Conservation (phyloP, 2,797 vertebrate genomes). For the Euphonia xanthogaster region DNA sequence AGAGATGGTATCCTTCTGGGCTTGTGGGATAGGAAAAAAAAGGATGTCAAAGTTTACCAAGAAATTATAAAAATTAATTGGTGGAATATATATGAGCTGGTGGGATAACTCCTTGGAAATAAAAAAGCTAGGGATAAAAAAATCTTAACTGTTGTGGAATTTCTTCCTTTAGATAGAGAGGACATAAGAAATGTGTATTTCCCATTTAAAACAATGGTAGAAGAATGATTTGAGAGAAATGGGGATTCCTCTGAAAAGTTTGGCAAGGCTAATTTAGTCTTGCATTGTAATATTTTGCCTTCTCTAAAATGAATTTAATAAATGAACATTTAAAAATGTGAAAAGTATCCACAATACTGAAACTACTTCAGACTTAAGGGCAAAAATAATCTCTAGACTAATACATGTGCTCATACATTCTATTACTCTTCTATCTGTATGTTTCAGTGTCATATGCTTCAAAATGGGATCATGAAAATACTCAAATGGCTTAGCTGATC, state of each 20-base stretch:
- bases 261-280: neutral
- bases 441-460: neutral
- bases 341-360: neutral
- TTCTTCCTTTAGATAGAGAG: neutral
- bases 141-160: neutral
- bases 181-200: neutral
- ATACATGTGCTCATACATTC: neutral
- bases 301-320: neutral
- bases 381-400: neutral
- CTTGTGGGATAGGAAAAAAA: neutral
- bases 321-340: neutral
- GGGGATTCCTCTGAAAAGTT: neutral
- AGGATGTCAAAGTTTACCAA: neutral
- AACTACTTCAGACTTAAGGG: neutral
- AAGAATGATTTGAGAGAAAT: neutral
- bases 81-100: neutral
- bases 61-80: neutral
- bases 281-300: neutral
- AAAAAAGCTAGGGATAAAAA: neutral
- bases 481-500: neutral
- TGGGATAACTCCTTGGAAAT: neutral
- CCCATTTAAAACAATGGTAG: neutral
- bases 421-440: neutral
- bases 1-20: neutral
- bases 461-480: neutral